Evolutionary conservation across 2,113 vertebrate genomes (phyloP).

Genomic region (Connochaetes taurinus): DNA sequence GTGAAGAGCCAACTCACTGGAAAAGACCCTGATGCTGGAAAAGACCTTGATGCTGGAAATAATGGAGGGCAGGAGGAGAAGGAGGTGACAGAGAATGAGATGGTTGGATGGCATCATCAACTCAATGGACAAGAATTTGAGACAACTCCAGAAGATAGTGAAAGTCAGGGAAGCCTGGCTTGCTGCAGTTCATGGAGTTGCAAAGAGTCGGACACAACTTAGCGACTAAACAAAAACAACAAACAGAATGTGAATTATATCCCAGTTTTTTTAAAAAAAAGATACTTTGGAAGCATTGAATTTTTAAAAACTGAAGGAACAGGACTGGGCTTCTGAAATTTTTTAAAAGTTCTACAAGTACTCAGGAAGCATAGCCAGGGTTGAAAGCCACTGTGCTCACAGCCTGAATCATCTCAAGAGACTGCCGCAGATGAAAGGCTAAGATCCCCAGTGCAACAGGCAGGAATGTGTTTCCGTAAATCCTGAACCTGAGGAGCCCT

Average conservation of each 20-base stretch:
- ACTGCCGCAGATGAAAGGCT: background rate
- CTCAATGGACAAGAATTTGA: background rate
- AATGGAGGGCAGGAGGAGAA: background rate
- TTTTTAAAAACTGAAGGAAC: background rate
- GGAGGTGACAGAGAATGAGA: background rate
- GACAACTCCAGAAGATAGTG: background rate
- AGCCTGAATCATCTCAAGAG: background rate
- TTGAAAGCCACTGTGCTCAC: background rate
- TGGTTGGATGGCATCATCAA: background rate
- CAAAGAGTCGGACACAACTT: background rate
- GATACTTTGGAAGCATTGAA: background rate
- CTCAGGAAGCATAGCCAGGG: background rate
- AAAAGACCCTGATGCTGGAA: background rate
- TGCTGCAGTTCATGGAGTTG: background rate
- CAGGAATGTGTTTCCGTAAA: background rate
- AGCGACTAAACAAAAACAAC: background rate
- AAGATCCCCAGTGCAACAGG: background rate
- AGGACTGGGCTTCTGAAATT: background rate
- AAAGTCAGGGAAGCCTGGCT: background rate
- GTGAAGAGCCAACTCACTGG: background rate
- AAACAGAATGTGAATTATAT: background rate
- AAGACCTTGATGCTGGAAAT: background rate
- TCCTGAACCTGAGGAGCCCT: background rate
- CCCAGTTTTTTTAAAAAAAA: background rate
- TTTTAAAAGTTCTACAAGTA: background rate